These are phyloP conservation scores for Drosophila triauraria DNA, from an alignment of 1,140 invertebrate genomes.

Conservation along the genomic window DNA sequence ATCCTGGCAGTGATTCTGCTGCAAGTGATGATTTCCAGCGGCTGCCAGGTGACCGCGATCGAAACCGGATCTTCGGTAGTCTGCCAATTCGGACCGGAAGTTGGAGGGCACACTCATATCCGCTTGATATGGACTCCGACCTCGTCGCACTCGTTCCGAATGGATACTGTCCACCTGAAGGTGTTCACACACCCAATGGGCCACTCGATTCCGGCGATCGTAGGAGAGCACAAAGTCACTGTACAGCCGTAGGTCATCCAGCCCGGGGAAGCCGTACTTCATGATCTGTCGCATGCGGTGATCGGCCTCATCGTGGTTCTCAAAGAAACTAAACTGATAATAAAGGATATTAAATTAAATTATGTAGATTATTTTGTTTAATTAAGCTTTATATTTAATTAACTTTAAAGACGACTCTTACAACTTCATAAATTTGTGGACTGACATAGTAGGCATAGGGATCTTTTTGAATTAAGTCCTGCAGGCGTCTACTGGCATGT, in stretches of 20 bases:
- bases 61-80: conserved; percentile 96
- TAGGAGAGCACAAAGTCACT: conserved; percentile 98
- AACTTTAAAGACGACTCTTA: conserved; percentile 15
- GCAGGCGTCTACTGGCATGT: conserved; percentile 37
- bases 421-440: conserved; percentile 57
- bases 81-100: conserved; percentile 91
- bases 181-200: conserved; percentile 99
- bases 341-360: neutral
- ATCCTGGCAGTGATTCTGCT: conserved; percentile 91
- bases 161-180: conserved; percentile 87
- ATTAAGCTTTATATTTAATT: too few species aligned
- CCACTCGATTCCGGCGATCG: conserved; percentile 94
- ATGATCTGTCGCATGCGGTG: conserved; percentile 90
- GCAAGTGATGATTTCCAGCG: conserved; percentile 95
- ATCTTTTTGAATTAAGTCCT: conserved; percentile 59
- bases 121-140: conserved; percentile 92
- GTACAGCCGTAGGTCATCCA: conserved; percentile 94
- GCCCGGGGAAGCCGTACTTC: conserved; percentile 96
- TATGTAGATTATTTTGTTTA: too few species aligned
- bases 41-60: conserved; percentile 98
- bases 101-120: conserved; percentile 94
- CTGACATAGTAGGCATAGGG: conserved; percentile 74
- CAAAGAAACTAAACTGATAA: conserved; percentile 53
- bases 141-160: conserved; percentile 87
- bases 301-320: neutral